Base-by-base conservation (phyloP, 1,140 invertebrate species). In the Tetramorium alpestre region DNA sequence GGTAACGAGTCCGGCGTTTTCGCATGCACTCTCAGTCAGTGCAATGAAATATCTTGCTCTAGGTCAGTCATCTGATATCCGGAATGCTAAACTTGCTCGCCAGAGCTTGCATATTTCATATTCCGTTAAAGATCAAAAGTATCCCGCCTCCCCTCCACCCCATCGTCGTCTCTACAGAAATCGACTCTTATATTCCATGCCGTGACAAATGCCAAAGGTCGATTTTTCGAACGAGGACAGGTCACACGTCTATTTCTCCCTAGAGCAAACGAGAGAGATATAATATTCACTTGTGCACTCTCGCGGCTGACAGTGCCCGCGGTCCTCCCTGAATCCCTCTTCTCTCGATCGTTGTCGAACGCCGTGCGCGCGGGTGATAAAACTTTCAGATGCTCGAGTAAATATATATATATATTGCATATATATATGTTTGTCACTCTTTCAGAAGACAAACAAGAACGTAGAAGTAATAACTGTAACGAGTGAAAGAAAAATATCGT, bases 191-290 rank as follows among this genome's bases (percentile, higher is more conserved):
- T 75, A 75, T 84, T 49, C 25, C 44, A 38, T 49, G 69, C 41
- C 80, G 69, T 28, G 80, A 41, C 67, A 84, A 84, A 84, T 82
- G 80, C 73, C 80, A 82, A 82, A 82, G 80, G 69, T 84, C 80
- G 28, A 60, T 62, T 75, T 84, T 28, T 54, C 69, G 44, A 84
- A 84, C 51, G 65, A 38, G 70, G 70, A 69, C n/a, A 16, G 13
- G 28, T 11, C 70, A 44, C 69, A 56, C 13, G 51, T 60, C 69
- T 47, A 13, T 56, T 13, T 38, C 58, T 60, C 54, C 54, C 80
- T 49, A 10, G 33, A 54, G 69, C 54, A 41, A 75, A n/a, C 54
- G 80, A 62, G 44, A 62, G 44, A 73, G 54, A 84, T 84, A 49
- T 49, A 84, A 84, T 84, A 84, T 84, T 84, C 69, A 60, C 69